Evolutionary conservation across 2,888 invertebrate genomes (phyloP).

Genomic region (Conops quadrifasciatus): DNA sequence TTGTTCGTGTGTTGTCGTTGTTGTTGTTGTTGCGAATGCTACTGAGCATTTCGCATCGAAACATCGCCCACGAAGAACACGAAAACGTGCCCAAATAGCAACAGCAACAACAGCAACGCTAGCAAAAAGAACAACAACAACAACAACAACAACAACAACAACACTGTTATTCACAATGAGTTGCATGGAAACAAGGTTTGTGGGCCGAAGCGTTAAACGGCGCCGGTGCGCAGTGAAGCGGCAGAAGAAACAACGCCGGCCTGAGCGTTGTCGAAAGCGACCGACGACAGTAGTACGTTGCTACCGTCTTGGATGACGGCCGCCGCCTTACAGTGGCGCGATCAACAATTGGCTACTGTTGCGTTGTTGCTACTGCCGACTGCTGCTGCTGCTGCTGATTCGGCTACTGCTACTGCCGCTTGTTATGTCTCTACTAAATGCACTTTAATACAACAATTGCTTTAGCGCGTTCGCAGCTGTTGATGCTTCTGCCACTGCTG

Average conservation of each 20-base stretch:
- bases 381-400: slow-evolving; percentile 17
- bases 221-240: slow-evolving; percentile 48
- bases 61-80: slow-evolving; percentile 47
- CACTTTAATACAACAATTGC: slow-evolving; percentile 35
- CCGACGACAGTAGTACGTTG: slow-evolving; percentile 49
- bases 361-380: slow-evolving; percentile 6
- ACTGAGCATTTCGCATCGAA: slow-evolving; percentile 37
- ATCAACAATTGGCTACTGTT: slow-evolving; percentile 12
- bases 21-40: slow-evolving; percentile 31
- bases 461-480: slow-evolving; percentile 29
- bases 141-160: slow-evolving; percentile 2
- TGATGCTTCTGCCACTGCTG: slow-evolving; percentile 4
- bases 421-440: slow-evolving; percentile 47
- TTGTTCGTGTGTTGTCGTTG: slow-evolving; percentile 21
- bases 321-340: slow-evolving; percentile 31
- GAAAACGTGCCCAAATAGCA: slow-evolving; percentile 46
- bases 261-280: slow-evolving; percentile 45
- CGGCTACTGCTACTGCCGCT: slow-evolving; percentile 19
- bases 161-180: neutral
- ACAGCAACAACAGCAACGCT: slow-evolving; percentile 26
- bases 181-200: neutral
- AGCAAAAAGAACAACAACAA: no score
- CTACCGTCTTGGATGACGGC: slow-evolving; percentile 46
- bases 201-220: slow-evolving; percentile 44
- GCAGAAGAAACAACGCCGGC: slow-evolving; percentile 38